Base-by-base conservation (phyloP, 2,888 invertebrate genomes). In the Gymnosoma rotundatum region DNA sequence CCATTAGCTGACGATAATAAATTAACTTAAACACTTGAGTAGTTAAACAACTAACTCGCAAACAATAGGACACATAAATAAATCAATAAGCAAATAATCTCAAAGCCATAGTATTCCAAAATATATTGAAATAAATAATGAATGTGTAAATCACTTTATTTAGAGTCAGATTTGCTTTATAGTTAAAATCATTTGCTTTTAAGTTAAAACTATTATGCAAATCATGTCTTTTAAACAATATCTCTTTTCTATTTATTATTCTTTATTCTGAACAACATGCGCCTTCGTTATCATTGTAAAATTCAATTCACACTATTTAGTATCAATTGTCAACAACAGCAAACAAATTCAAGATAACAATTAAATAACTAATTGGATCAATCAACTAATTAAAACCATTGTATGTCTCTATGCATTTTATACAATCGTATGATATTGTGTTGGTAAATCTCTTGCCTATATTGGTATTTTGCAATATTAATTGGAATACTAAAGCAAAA, bases 371-470 rank as follows among this genome's bases (percentile, higher is more conserved):
- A 84, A 81, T 84, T 84, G 81, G 74, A 70, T 81, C 78, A 81
- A 84, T 84, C 69, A 81, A 81, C 84, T 78, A 81, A 84, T 81
- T 84, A 81, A 81, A 81, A 84, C 78, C 84, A 78, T 74, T 84
- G 72, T 50, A 12, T 64, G 18, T 52, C 52, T 61, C 45, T 20
- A 20, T 75, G 56, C 52, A 50, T 48, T 64, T 72, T 58, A 21
- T 25, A 25, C 1, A 4, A n/a, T 54, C 12, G 32, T 21, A n/a
- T 4, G 12, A 12, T 20, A 12, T 21, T 54, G 6, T 61, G 16
- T 63, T 8, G 9, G 21, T 42, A 5, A 8, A 14, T 63, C n/a
- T 8, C 1, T 21, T 21, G 45, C 9, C 9, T n/a, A 7, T 72
- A n/a, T 36, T 14, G 25, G 12, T 9, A 45, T 16, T 42, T 36